Conservation (phyloP, 2,797 vertebrate genomes). For the Gila robusta region DNA sequence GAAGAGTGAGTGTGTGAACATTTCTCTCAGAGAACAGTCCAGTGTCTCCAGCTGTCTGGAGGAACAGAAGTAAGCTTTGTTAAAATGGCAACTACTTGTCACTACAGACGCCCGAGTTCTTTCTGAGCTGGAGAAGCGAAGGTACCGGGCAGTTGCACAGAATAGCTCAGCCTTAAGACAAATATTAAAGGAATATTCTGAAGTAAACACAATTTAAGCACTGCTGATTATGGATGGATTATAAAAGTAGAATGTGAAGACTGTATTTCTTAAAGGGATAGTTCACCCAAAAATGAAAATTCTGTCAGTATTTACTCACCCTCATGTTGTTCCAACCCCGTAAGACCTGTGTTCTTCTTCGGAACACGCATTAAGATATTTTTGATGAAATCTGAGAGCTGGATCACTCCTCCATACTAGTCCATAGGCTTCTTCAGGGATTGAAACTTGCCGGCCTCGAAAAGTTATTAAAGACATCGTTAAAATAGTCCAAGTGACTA, state of each 20-base stretch:
- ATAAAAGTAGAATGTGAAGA: not conserved
- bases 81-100: constrained; percentile 56
- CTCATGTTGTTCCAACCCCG: too few relatives aligned
- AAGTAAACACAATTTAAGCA: not conserved
- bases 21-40: constrained; percentile 63
- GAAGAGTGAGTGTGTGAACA: constrained; percentile 73
- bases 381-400: too few relatives aligned
- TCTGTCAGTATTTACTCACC: too few relatives aligned
- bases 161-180: not conserved
- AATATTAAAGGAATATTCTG: not conserved
- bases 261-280: not conserved
- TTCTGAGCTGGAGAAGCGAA: constrained; percentile 1
- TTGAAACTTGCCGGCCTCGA: too few relatives aligned
- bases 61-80: constrained; percentile 78
- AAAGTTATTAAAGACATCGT: too few relatives aligned
- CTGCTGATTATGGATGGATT: not conserved
- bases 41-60: constrained; percentile 69
- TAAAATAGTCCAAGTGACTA: too few relatives aligned
- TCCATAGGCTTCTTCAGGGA: too few relatives aligned
- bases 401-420: too few relatives aligned
- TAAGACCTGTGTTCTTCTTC: too few relatives aligned
- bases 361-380: too few relatives aligned
- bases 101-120: not conserved
- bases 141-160: not conserved
- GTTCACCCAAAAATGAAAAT: too few relatives aligned